Conservation (phyloP, 2,113 vertebrate genomes). For the Paralichthys olivaceus region DNA sequence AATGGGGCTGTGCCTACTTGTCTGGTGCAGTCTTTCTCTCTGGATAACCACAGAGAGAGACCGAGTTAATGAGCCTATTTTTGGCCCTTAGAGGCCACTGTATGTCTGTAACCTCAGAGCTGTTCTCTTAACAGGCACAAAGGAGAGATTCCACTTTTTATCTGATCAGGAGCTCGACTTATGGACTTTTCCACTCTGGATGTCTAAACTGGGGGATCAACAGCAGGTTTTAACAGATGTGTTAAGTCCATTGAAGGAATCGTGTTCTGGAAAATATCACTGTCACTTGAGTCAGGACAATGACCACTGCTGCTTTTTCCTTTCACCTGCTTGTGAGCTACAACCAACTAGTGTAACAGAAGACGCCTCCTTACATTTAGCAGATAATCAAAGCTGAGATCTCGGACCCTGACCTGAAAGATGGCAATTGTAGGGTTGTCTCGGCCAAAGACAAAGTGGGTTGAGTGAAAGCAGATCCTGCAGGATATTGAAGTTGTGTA, state of each 20-base stretch:
- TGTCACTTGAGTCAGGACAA: slow-evolving; percentile 19
- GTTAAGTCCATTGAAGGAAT: slow-evolving; percentile 50
- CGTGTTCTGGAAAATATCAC: slow-evolving; percentile 7
- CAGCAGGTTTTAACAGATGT: slow-evolving; percentile 29
- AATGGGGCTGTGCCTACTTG: slow-evolving; percentile 52
- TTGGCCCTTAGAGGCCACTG: slow-evolving; percentile 68
- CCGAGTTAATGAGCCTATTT: slow-evolving; percentile 68
- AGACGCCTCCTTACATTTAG: background rate
- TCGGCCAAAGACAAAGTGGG: slow-evolving; percentile 1
- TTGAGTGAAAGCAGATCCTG: slow-evolving; percentile 18
- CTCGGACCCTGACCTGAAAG: slow-evolving; percentile 1
- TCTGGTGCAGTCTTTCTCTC: slow-evolving; percentile 57
- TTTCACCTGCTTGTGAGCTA: background rate
- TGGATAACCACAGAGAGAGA: slow-evolving; percentile 53
- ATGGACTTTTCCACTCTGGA: slow-evolving; percentile 37
- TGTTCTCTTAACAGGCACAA: slow-evolving; percentile 54
- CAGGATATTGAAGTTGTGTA: background rate
- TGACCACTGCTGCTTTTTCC: background rate
- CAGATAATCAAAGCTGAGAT: slow-evolving; percentile 3
- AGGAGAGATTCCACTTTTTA: slow-evolving; percentile 23
- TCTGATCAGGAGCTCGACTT: slow-evolving; percentile 37
- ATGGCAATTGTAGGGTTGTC: slow-evolving; percentile 15
- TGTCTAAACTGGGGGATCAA: slow-evolving; percentile 59
- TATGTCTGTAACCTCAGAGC: slow-evolving; percentile 56
- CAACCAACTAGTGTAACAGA: background rate